Base-by-base conservation (phyloP, 2,113 vertebrate genomes). In the Trematocara unimaculatum region DNA sequence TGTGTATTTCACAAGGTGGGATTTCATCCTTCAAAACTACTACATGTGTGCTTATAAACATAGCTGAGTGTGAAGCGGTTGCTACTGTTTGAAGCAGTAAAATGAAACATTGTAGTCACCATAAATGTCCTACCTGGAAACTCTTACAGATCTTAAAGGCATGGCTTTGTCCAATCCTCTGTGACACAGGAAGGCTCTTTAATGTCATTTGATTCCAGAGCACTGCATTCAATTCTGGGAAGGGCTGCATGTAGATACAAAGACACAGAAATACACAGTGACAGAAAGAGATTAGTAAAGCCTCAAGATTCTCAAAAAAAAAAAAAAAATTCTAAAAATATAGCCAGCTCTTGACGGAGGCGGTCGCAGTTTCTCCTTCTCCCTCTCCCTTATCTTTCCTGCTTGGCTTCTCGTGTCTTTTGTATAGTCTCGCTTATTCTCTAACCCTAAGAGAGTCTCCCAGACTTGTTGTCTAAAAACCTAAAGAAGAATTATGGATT, bases 61-160 rank as follows among this genome's bases (percentile, higher is more conserved):
- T 20, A 67, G 62, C 26, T n/a, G 29, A 35, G 26, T 18, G 31
- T 64, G 31, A 64, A 35, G 31, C 2, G 9, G 31, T 3, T 5
- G 6, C 31, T 70, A 42, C 1, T 15, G 38, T 23, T 42, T 70
- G n/a, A 70, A 70, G 38, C n/a, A 8, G n/a, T 70, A 23, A 70
- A 70, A 6, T 0, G 2, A 72, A 45, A 29, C 20, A 26, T 14
- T 4, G 12, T 14, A n/a, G 15, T 54, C 31, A 31, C 6, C 15
- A 35, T 33, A 6, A 47, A 3, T 5, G 12, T 79, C 91, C 53
- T 93, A 99, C 99, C 97, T 98, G 97, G 89, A 97, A 99, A 83
- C 89, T 97, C 92, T 97, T 99, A 95, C 97, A 98, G 82, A 98
- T 97, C 96, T 99, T 99, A 92, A 99, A 99, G 42, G 97, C 98